Conservation (phyloP, 2,113 vertebrate species). For the Oophaga pumilio region DNA sequence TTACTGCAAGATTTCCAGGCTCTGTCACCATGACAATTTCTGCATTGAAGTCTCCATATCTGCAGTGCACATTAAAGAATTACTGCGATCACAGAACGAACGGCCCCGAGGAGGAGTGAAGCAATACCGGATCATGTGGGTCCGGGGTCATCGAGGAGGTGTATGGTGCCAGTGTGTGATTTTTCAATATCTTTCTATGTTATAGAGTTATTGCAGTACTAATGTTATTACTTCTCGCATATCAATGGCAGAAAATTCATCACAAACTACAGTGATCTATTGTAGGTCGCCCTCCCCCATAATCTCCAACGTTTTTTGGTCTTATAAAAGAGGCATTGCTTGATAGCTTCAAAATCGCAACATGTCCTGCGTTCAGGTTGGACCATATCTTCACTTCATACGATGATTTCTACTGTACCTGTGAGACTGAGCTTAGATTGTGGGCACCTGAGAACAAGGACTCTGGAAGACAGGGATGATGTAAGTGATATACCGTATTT, state of each 20-base stretch:
- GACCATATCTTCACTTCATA: background rate
- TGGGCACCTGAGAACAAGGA: no score
- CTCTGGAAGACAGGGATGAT: background rate
- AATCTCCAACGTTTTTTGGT: no score
- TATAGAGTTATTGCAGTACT: no score
- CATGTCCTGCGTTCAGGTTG: no score
- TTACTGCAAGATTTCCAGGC: conserved; percentile 70
- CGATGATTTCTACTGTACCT: background rate
- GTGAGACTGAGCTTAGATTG: background rate
- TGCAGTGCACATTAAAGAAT: conserved; percentile 67
- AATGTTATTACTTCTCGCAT: no score
- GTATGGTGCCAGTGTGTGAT: background rate
- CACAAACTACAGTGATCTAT: background rate
- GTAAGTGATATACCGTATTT: background rate
- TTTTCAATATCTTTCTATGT: background rate
- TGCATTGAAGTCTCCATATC: conserved; percentile 69
- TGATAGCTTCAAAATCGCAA: no score
- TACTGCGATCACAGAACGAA: conserved; percentile 68
- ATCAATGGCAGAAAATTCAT: no score
- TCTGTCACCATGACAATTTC: conserved; percentile 70
- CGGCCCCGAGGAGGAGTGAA: conserved; percentile 66
- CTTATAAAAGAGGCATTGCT: no score
- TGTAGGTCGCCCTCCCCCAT: no score
- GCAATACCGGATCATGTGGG: background rate
- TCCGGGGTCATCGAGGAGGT: background rate